These are phyloP conservation scores for Hecatera dysodea DNA, from an alignment of 2,888 invertebrate species.

Conservation along the genomic window DNA sequence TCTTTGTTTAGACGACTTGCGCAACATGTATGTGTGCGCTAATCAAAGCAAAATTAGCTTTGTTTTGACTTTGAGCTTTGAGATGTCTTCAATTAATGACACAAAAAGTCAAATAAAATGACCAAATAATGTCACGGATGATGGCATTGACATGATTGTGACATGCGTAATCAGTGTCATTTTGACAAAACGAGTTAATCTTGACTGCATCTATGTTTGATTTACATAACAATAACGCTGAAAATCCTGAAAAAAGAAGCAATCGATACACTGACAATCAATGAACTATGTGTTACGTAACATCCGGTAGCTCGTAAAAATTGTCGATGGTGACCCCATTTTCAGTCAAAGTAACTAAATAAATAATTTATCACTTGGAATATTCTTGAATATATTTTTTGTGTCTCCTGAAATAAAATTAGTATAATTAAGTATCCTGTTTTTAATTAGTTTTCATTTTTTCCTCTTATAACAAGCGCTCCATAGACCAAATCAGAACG, in stretches of 20 bases:
- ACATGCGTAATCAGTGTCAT: slow-evolving; percentile 47
- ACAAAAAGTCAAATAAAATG: slow-evolving; percentile 49
- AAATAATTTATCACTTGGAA: not conserved
- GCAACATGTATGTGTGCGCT: not conserved
- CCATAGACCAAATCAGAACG: slow-evolving; percentile 32
- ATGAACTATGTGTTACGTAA: slow-evolving; percentile 51
- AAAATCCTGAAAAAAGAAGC: slow-evolving; percentile 40
- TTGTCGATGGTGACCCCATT: slow-evolving; percentile 63
- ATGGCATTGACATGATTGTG: slow-evolving; percentile 55
- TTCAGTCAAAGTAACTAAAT: not conserved
- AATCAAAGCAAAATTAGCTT: not conserved
- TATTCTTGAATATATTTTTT: not conserved
- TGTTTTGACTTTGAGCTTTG: slow-evolving; percentile 30
- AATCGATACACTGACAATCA: slow-evolving; percentile 41
- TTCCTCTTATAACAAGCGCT: slow-evolving; percentile 40
- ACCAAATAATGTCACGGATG: slow-evolving; percentile 57
- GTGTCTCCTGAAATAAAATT: not conserved
- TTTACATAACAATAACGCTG: not conserved
- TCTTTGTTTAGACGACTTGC: slow-evolving; percentile 12
- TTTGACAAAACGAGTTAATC: slow-evolving; percentile 27
- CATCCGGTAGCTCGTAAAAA: slow-evolving; percentile 49
- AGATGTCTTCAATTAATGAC: slow-evolving; percentile 39
- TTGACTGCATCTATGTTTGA: not conserved
- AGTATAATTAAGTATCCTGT: not conserved
- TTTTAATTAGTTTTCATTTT: slow-evolving; percentile 12